Conservation (phyloP, 2,888 invertebrate species). For the Atrina japonica region DNA sequence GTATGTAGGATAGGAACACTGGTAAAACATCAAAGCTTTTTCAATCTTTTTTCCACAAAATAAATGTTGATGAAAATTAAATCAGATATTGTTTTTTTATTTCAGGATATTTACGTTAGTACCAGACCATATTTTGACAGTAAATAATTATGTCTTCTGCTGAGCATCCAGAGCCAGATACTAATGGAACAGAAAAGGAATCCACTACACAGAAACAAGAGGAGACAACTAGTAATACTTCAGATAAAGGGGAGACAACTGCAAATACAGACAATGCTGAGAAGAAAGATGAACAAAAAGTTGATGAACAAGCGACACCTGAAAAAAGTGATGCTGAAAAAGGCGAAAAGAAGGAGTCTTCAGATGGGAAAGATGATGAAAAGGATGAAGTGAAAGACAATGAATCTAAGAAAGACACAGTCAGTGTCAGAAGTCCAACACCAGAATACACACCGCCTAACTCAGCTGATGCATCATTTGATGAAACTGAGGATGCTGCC, state of each 20-base stretch:
- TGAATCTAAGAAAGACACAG: background rate
- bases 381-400: conserved; percentile 3
- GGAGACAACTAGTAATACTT: conserved; percentile 1
- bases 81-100: no score
- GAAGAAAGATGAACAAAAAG: background rate
- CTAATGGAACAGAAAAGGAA: no score
- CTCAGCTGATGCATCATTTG: conserved; percentile 19
- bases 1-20: no score
- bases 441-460: conserved; percentile 24
- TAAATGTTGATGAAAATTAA: no score
- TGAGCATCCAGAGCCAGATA: no score
- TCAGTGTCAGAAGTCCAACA: background rate
- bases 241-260: background rate
- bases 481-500: conserved; percentile 11
- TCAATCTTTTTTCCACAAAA: no score
- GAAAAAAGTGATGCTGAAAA: conserved; percentile 4
- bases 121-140: no score
- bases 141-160: no score
- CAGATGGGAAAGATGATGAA: background rate
- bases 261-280: background rate
- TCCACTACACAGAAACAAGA: conserved; percentile 7
- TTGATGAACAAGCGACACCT: background rate
- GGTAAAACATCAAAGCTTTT: no score
- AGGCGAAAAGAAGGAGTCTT: background rate
- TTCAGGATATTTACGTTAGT: no score